Evolutionary conservation across 1,140 invertebrate genomes (phyloP), one percentile per base, ranked within the genome.

Genomic region (Physella acuta): DNA sequence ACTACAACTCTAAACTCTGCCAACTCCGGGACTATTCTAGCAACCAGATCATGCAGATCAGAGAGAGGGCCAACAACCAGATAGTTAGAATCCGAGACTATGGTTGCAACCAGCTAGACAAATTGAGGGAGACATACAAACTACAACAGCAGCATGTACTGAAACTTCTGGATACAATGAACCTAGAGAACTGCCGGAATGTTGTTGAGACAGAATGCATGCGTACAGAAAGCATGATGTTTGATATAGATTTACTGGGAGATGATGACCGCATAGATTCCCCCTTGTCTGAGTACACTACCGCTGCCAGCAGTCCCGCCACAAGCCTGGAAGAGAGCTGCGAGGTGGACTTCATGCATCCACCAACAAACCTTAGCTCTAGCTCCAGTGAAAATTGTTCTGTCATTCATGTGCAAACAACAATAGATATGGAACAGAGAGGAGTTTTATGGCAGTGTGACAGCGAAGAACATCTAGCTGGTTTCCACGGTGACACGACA

Each of bases 21-120:
- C 71, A 75, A 49, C 74, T 84, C 11, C 79, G 80, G 36, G 80
- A 80, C 44, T 83, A 84, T 73, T 80, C 79, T 44, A 78, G 75
- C 3, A 89, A 89, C 70, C 94, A 97, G 84, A 87, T 98, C 71
- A 93, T 94, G 81, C 93, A 93, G 90, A 92, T 97, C 60, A 88
- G 94, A 60, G 94, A 97, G 81, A 95, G 95, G 82, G 97, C 97
- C 84, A 91, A 96, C 78, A 94, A 94, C 88, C 95, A 97, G 85
- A 88, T 94, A 20, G 93, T 95, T 81, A 91, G 94, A 78, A 94
- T 97, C 64, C 88, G 94, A 20, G 97, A 97, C 82, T 98, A 97
- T 85, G 94, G 93, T 82, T 90, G 93, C 0, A 92, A 95, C 78
- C 94, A 97, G 82, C 90, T 96, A 39, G 84, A 95, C 20, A 88